Evolutionary conservation across 2,113 vertebrate genomes (phyloP), one percentile per base, ranked within the genome.

Genomic region (Mustela lutreola): DNA sequence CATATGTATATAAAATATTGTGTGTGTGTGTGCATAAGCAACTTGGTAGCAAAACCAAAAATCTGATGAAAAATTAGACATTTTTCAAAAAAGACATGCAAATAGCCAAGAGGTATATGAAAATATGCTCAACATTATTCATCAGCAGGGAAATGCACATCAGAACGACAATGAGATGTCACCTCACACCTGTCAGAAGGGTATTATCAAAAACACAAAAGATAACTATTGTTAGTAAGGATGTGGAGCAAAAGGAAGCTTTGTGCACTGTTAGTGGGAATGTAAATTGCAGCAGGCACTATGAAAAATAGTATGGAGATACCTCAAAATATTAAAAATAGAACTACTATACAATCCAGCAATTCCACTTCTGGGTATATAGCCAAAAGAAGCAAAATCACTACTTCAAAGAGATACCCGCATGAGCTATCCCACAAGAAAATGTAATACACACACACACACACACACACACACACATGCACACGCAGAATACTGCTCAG

Each of bases 311-410:
- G 45, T 45, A 14, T 18, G 56, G 63, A 65, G 22, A 12, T 76
- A 58, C 83, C 58, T 93, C 48, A 92, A 53, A 80, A 95, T 28
- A 28, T 75, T 75, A 88, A 82, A 92, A 96, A 82, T 63, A 83
- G 84, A 89, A 53, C 3, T n/a, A 73, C 10, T 26, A 11, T 22
- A n/a, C 58, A 28, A 89, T 33, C 78, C 36, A 83, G 84, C 24
- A 76, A 63, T 76, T 63, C 78, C 36, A 67, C 48, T 89, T 67
- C 65, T 48, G 36, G 9, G 85, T 67, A 8, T 58, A 31, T 63
- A 58, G 83, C 48, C 21, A 21, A 88, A 89, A 60, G 36, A 89
- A 96, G 53, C 56, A 73, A 58, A 81, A 87, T 21, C 50, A 24
- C 50, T 14, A 5, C 91, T 63, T 60, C 60, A 14, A 39, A 80